These are phyloP conservation scores for Drosophila auraria DNA, from an alignment of 1,140 invertebrate genomes.

Conservation along the genomic window DNA sequence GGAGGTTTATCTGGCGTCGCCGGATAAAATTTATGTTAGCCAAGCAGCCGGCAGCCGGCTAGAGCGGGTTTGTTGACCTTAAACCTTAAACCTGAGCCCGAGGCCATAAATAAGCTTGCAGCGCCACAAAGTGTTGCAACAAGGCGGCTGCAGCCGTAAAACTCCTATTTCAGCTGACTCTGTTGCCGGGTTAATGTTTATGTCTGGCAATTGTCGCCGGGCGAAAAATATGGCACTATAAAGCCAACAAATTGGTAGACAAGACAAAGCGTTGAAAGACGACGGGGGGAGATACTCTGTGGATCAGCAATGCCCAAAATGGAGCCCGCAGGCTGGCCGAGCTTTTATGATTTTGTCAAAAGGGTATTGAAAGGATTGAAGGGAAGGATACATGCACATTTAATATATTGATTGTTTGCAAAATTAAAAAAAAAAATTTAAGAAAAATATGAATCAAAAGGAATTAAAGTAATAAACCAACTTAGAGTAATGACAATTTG, in stretches of 20 bases:
- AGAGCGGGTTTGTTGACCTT: constrained; percentile 58
- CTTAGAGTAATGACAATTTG: too few species aligned
- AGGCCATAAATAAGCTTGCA: constrained; percentile 52
- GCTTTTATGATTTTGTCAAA: neutral
- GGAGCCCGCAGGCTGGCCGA: neutral
- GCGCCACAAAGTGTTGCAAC: constrained; percentile 60
- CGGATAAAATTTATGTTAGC: constrained; percentile 43
- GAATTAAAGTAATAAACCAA: too few species aligned
- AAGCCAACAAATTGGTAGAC: constrained; percentile 40
- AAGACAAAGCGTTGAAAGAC: constrained; percentile 16
- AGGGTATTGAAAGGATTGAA: neutral
- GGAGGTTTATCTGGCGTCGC: constrained; percentile 57
- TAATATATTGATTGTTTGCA: too few species aligned
- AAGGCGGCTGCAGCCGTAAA: constrained; percentile 61
- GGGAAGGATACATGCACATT: neutral
- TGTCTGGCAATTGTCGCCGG: constrained; percentile 55
- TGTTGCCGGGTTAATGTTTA: constrained; percentile 33
- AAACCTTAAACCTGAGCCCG: constrained; percentile 65
- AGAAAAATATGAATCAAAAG: too few species aligned
- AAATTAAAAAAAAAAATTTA: too few species aligned
- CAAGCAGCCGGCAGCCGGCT: neutral
- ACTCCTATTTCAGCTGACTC: constrained; percentile 45
- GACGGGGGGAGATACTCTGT: neutral
- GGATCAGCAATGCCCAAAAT: neutral
- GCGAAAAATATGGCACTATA: constrained; percentile 43